Evolutionary conservation across 1,140 invertebrate species (phyloP), one percentile per base, ranked within the genome.

Genomic region (Chionoecetes opilio): DNA sequence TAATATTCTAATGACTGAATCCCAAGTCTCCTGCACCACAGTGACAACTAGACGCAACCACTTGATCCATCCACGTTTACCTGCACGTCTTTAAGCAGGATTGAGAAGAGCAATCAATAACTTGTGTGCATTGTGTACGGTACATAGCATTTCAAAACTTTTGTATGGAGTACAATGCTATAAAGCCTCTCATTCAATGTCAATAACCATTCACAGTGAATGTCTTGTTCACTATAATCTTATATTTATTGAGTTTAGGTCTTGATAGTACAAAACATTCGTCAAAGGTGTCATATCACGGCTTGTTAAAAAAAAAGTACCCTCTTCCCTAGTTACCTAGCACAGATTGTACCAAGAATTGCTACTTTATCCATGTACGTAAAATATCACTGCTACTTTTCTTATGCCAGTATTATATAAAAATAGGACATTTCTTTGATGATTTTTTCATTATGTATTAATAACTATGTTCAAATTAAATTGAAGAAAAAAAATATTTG

Each of bases 331-430:
- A 75, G 6, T 75, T n/a, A 75, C 63, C 26, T 11, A 21, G 63
- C 2, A 63, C 9, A 63, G 53, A 63, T 26, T 6, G 53, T 63
- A 63, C 53, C 53, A 63, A 63, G 17, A 75, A 6, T 26, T 75
- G n/a, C 63, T 75, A 1, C 63, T 75, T 75, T 75, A n/a, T 75
- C n/a, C 63, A 75, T 75, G 63, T 75, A 75, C 63, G n/a, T 75
- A 75, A 75, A 75, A 75, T 75, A 75, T 26, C 63, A 75, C 63
- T 75, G 63, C 63, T 75, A 75, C 63, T 75, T 75, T 75, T n/a
- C 63, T 75, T n/a, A 75, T n/a, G 63, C 63, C 63, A 75, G n/a
- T 75, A n/a, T 75, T 75, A n/a, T 75, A 75, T 75, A 75, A 75
- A 75, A 75, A 75, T 75, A 75, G 63, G 63, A 75, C 63, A 75